Base-by-base conservation (phyloP, 2,797 vertebrate species). In the Antrozous pallidus region DNA sequence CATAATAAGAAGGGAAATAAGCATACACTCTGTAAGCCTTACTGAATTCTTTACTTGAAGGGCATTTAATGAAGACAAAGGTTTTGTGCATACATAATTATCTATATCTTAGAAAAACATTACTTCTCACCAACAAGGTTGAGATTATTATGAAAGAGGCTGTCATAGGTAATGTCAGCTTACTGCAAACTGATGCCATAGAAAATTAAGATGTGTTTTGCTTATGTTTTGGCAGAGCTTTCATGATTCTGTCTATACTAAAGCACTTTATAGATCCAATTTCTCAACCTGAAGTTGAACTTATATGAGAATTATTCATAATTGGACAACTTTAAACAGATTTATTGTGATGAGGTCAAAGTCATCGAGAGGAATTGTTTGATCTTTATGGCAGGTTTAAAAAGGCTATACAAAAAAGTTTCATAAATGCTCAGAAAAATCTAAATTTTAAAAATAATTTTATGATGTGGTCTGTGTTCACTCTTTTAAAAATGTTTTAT, bases 391-490 rank as follows among this genome's bases (percentile, higher is more conserved):
- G 22, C 8, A 36, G 5, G 10, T 33, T 40, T 42, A 69, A 91
- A 69, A 91, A 69, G 42, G n/a, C 6, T 84, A 20, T 36, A 80
- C 49, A 69, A 51, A 85, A 83, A 91, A 40, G 8, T 69, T 89
- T 40, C 67, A 58, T 42, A 84, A 90, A 63, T 86, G 18, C 58
- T 74, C 36, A 75, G 78, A 82, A 89, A 84, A 85, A 94, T 61
- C 69, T 81, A 65, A 69, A 73, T 51, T 58, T 90, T 84, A n/a
- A 70, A 80, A 73, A 20, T 77, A 74, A 47, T 94, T 82, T 87
- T 87, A 6, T 77, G 31, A 87, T 1, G 1, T 24, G 11, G 4
- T 69, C 33, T 78, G 6, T 63, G 56, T 85, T 82, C 7, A 17
- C 18, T 33, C n/a, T 78, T 77, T 36, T n/a, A 80, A 93, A 93